phyloP scores from a whole-genome alignment of 2,888 invertebrate genomes.

The Tenthredo amoena region DNA sequence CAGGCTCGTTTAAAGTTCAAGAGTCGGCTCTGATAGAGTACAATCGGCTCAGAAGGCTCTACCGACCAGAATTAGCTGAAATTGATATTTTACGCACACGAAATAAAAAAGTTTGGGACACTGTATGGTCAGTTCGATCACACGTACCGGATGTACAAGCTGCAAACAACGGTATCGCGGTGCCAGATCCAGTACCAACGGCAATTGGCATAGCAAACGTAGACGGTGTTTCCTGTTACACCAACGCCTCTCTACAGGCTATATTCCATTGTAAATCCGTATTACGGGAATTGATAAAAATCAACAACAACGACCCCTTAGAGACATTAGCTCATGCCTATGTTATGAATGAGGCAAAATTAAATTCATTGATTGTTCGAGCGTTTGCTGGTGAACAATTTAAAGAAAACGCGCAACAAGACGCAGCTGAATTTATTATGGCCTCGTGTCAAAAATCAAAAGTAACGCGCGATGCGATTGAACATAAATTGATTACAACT shows the following conservation, averaged over 20 bases:
- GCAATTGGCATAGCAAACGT: constrained; percentile 49
- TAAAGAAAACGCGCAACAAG: constrained; percentile 30
- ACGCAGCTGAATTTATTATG: constrained; percentile 45
- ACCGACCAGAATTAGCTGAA: constrained; percentile 52
- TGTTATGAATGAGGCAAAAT: neutral
- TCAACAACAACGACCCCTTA: neutral
- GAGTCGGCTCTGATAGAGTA: constrained; percentile 58
- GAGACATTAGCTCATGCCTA: neutral
- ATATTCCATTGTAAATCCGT: constrained; percentile 48
- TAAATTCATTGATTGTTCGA: constrained; percentile 24
- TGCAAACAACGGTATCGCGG: neutral
- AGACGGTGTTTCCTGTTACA: constrained; percentile 55
- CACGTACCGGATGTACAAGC: constrained; percentile 21
- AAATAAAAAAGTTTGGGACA: constrained; percentile 49
- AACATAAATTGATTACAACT: too few relatives aligned
- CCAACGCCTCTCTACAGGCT: constrained; percentile 54
- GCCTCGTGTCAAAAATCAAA: too few relatives aligned
- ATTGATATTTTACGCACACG: constrained; percentile 41
- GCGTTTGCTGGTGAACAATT: constrained; percentile 47
- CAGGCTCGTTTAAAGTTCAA: constrained; percentile 56
- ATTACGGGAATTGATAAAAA: neutral
- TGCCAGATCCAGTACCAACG: neutral
- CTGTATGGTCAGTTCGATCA: constrained; percentile 49
- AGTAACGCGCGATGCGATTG: too few relatives aligned
- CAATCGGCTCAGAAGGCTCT: constrained; percentile 57